Conservation (phyloP, 2,888 invertebrate species). For the Synanthedon vespiformis region DNA sequence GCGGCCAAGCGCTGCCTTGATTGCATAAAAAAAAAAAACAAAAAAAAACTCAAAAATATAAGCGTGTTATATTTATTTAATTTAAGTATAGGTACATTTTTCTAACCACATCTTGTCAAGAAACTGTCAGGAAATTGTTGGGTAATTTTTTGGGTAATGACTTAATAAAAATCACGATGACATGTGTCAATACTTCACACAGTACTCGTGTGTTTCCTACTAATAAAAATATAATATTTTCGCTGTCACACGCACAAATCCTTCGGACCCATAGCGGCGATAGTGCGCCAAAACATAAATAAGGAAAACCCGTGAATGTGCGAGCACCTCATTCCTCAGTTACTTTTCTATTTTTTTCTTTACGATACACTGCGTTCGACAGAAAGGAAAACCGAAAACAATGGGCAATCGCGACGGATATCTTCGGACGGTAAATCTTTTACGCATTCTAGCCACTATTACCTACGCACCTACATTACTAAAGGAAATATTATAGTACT, state of each 20-base stretch:
- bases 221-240: background rate
- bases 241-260: background rate
- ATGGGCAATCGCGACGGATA: slow-evolving; percentile 16
- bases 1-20: too few relatives aligned
- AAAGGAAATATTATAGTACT: background rate
- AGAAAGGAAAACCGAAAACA: slow-evolving; percentile 15
- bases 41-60: too few relatives aligned
- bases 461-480: slow-evolving; percentile 2
- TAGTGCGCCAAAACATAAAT: slow-evolving; percentile 14
- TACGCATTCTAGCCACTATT: slow-evolving; percentile 4
- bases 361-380: slow-evolving; percentile 7
- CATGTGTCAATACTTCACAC: too few relatives aligned
- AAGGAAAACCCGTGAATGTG: slow-evolving; percentile 14
- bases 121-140: too few relatives aligned
- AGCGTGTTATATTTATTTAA: too few relatives aligned
- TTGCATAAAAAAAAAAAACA: too few relatives aligned
- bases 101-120: too few relatives aligned
- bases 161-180: too few relatives aligned
- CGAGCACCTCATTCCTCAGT: slow-evolving; percentile 15
- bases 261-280: slow-evolving; percentile 4
- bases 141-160: too few relatives aligned
- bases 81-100: too few relatives aligned
- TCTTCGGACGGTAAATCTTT: slow-evolving; percentile 13
- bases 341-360: slow-evolving; percentile 12
- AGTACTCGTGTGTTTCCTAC: too few relatives aligned